Conservation (phyloP, 1,140 invertebrate species). For the Calycopis cecrops region DNA sequence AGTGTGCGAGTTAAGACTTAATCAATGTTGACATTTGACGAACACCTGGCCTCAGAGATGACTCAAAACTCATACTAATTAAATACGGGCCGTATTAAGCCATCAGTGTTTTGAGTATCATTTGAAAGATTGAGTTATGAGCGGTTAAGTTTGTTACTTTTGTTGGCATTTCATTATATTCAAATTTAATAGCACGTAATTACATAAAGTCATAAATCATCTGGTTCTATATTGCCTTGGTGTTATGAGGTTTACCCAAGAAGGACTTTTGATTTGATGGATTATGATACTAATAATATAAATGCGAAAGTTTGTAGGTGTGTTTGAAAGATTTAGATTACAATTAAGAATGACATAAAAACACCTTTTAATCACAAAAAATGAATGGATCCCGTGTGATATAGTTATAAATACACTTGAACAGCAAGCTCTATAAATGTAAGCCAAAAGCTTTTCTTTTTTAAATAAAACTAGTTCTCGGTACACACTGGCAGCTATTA, state of each 20-base stretch:
- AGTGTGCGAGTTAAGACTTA: slow-evolving; percentile 61
- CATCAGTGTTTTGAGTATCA: slow-evolving; percentile 66
- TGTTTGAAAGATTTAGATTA: no score
- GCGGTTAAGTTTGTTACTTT: slow-evolving; percentile 43
- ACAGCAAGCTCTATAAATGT: no score
- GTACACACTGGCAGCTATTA: slow-evolving; percentile 42
- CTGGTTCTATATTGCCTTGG: slow-evolving; percentile 51
- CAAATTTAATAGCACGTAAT: slow-evolving; percentile 72
- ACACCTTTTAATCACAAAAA: no score
- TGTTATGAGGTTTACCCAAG: slow-evolving; percentile 49
- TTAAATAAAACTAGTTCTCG: background rate
- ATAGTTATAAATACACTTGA: no score
- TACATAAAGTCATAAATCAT: slow-evolving; percentile 71
- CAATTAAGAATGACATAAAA: no score
- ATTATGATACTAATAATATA: background rate
- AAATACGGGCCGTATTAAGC: slow-evolving; percentile 65
- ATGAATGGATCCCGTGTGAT: no score
- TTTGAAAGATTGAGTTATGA: slow-evolving; percentile 67
- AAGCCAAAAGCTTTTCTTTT: no score
- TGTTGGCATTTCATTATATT: slow-evolving; percentile 53
- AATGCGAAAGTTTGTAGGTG: no score
- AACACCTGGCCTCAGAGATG: slow-evolving; percentile 56
- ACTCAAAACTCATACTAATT: slow-evolving; percentile 70
- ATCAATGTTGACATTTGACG: slow-evolving; percentile 71
- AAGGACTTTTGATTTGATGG: slow-evolving; percentile 36